Evolutionary conservation across 2,113 vertebrate genomes (phyloP).

Genomic region (Oryzias woworae): DNA sequence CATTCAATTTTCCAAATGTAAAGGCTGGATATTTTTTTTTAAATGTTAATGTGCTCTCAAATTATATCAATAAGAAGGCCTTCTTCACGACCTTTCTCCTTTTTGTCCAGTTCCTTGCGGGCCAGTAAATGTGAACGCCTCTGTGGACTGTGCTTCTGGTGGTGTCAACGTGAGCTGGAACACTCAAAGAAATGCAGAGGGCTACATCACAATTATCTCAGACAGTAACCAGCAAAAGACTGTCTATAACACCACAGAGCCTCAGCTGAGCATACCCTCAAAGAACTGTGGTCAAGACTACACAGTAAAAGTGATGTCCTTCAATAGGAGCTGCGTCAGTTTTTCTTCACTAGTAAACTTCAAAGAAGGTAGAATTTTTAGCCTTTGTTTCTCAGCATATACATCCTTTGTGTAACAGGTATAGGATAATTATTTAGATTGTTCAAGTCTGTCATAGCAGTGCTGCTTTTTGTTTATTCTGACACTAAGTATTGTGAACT

Average conservation of each 20-base stretch:
- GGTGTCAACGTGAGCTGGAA: conserved; percentile 60
- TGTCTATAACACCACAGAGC: conserved; percentile 45
- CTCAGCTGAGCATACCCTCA: conserved; percentile 24
- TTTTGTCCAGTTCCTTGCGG: conserved; percentile 72
- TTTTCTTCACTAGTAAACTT: conserved; percentile 41
- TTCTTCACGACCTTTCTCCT: not conserved
- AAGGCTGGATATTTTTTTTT: no score
- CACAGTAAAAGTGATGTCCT: conserved; percentile 57
- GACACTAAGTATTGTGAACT: not conserved
- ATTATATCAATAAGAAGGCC: no score
- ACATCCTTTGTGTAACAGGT: not conserved
- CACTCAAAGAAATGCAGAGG: conserved; percentile 12
- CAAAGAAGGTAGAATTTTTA: conserved; percentile 59
- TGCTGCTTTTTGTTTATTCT: not conserved
- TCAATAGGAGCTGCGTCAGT: conserved; percentile 65
- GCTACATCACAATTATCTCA: conserved; percentile 53
- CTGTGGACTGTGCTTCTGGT: conserved; percentile 60
- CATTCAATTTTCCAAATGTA: no score
- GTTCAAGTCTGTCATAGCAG: no score
- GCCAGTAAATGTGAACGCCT: conserved; percentile 40
- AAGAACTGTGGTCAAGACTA: conserved; percentile 67
- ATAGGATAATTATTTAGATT: no score
- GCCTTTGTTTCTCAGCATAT: not conserved
- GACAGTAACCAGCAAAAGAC: not conserved
- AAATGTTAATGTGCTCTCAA: no score